These are phyloP conservation scores for Hofmannophila pseudospretella DNA, from an alignment of 2,888 invertebrate genomes.

Conservation along the genomic window DNA sequence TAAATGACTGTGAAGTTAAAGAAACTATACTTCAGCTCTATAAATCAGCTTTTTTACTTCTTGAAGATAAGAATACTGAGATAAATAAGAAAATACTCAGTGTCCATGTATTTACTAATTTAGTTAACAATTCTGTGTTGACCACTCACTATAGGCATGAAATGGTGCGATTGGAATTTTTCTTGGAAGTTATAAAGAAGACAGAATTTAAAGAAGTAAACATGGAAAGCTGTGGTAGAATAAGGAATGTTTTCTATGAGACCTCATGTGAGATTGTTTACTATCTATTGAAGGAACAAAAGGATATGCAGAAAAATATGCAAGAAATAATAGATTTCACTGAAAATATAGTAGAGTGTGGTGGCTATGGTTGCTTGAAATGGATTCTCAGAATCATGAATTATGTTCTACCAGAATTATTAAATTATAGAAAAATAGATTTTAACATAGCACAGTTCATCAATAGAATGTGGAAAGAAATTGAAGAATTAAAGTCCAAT, in stretches of 20 bases:
- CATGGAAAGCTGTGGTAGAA: conserved; percentile 44
- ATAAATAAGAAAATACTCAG: conserved; percentile 41
- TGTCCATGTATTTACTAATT: conserved; percentile 36
- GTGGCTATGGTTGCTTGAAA: conserved; percentile 65
- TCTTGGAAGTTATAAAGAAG: conserved; percentile 29
- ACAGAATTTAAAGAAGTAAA: conserved; percentile 23
- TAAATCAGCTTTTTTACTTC: conserved; percentile 34
- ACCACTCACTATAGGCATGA: conserved; percentile 31
- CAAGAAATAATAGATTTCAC: conserved; percentile 37
- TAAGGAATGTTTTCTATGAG: conserved; percentile 52
- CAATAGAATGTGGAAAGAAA: conserved; percentile 58
- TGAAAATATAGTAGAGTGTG: conserved; percentile 55
- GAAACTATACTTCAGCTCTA: conserved; percentile 38
- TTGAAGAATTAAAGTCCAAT: conserved; percentile 65
- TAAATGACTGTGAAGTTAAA: conserved; percentile 19
- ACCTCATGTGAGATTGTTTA: conserved; percentile 49
- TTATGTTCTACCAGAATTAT: conserved; percentile 33
- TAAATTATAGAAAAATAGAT: conserved; percentile 22
- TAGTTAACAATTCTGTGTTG: conserved; percentile 27
- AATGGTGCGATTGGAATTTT: conserved; percentile 32
- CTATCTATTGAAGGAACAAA: conserved; percentile 23
- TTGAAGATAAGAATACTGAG: conserved; percentile 32
- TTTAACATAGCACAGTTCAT: conserved; percentile 47
- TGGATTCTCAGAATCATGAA: conserved; percentile 57
- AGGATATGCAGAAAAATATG: conserved; percentile 17